Evolutionary conservation across 2,888 invertebrate genomes (phyloP).

Genomic region (Ornithoptera alexandrae): DNA sequence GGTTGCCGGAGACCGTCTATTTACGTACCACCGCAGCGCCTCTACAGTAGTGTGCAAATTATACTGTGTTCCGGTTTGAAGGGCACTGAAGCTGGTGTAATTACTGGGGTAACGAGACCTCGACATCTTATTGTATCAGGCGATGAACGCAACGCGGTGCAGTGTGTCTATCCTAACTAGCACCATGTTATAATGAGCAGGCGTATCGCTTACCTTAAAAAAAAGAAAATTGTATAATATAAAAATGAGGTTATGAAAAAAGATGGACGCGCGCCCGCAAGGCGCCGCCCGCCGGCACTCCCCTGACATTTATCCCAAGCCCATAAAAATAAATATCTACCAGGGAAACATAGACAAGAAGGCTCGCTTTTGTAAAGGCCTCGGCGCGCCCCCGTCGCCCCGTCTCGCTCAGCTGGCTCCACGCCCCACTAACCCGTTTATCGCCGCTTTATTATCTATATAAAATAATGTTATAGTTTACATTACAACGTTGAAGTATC

Average conservation of each 20-base stretch:
- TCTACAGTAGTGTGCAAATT: too few species aligned
- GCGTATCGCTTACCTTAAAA: too few species aligned
- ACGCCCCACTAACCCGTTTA: slow-evolving; percentile 65
- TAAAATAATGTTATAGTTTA: slow-evolving; percentile 5
- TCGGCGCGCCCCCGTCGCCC: slow-evolving; percentile 62
- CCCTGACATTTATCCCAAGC: slow-evolving; percentile 75
- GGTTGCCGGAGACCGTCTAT: too few species aligned
- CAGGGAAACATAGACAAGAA: slow-evolving; percentile 65
- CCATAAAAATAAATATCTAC: slow-evolving; percentile 78
- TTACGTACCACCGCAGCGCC: too few species aligned
- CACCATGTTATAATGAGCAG: too few species aligned
- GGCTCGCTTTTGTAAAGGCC: slow-evolving; percentile 69
- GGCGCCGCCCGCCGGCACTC: slow-evolving; percentile 68
- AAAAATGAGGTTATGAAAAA: slow-evolving; percentile 7
- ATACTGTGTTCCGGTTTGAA: too few species aligned
- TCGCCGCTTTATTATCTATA: slow-evolving; percentile 18
- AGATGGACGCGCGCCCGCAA: slow-evolving; percentile 40
- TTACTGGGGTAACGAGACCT: too few species aligned
- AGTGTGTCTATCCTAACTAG: too few species aligned
- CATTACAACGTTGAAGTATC: slow-evolving; percentile 1
- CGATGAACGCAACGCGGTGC: too few species aligned
- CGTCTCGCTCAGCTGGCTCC: slow-evolving; percentile 45
- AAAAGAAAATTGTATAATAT: slow-evolving; percentile 12
- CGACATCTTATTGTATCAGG: too few species aligned
- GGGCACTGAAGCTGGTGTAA: too few species aligned